phyloP scores from a whole-genome alignment of 2,797 vertebrate species.

The Atherinosoma microstoma region DNA sequence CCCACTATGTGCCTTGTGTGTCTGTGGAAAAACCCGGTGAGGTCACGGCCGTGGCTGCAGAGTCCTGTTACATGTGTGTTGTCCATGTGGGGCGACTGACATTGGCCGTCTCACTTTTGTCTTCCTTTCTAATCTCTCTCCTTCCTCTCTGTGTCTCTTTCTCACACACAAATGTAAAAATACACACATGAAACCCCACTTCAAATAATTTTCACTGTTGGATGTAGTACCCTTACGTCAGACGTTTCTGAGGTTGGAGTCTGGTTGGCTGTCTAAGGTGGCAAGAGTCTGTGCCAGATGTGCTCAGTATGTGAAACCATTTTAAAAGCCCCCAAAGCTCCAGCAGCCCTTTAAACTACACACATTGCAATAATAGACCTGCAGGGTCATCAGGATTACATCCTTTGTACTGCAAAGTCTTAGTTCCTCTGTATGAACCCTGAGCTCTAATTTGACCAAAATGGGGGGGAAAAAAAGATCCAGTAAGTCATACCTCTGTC shows the following conservation, averaged over 20 bases:
- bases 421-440: conserved; percentile 7
- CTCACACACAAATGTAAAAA: not conserved
- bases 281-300: conserved; percentile 47
- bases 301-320: conserved; percentile 44
- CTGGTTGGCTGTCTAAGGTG: conserved; percentile 38
- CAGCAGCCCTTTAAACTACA: conserved; percentile 37
- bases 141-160: conserved; percentile 29
- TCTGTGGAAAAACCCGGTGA: conserved; percentile 78
- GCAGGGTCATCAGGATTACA: conserved; percentile 16
- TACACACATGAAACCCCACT: conserved; percentile 9
- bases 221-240: conserved; percentile 20
- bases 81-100: conserved; percentile 64
- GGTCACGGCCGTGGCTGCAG: conserved; percentile 75
- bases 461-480: not conserved
- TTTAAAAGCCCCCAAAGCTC: conserved; percentile 48
- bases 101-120: conserved; percentile 57
- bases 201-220: conserved; percentile 22
- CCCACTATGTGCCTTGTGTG: conserved; percentile 34
- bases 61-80: conserved; percentile 79
- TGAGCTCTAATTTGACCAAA: conserved; percentile 4
- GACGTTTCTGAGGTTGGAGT: conserved; percentile 25
- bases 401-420: conserved; percentile 16
- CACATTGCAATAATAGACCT: conserved; percentile 27
- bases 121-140: conserved; percentile 43
- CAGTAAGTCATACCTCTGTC: not conserved